A percentile compares a stretch with the other conserved stretches of the same genome.
These are phyloP conservation scores for Dryobotodes eremita DNA, from an alignment of 2,888 invertebrate genomes.

Conservation along the genomic window DNA sequence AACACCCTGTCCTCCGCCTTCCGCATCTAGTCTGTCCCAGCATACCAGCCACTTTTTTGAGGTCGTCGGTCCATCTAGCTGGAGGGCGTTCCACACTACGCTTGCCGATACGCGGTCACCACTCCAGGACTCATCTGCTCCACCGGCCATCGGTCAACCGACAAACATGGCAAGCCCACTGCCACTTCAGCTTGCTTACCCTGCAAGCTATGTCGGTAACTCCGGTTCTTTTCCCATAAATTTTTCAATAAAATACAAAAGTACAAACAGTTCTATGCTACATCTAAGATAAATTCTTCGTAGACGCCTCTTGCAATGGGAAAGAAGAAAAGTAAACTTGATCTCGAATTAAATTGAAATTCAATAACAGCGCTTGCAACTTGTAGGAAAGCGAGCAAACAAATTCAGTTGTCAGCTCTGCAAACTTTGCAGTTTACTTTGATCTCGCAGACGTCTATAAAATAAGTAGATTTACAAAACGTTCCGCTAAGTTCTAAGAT, in stretches of 20 bases:
- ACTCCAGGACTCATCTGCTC: too few species aligned
- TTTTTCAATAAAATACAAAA: not conserved
- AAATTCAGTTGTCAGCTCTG: conserved; percentile 32
- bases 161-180: too few species aligned
- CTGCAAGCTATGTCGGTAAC: too few species aligned
- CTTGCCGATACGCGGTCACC: too few species aligned
- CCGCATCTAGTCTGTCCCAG: too few species aligned
- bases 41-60: too few species aligned
- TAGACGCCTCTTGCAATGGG: not conserved
- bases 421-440: conserved; percentile 37
- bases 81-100: too few species aligned
- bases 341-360: conserved; percentile 9
- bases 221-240: too few species aligned
- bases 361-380: conserved; percentile 16
- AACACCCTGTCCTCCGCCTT: too few species aligned
- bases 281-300: not conserved
- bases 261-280: not conserved
- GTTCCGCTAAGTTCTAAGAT: conserved; percentile 2
- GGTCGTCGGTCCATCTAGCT: too few species aligned
- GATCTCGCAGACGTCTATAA: conserved; percentile 30
- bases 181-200: too few species aligned
- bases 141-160: too few species aligned
- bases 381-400: conserved; percentile 29
- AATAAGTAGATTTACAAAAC: conserved; percentile 24
- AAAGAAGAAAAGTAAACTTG: conserved; percentile 12